phyloP scores from a whole-genome alignment of 2,888 invertebrate genomes.

The Hirtodrosophila alboralis region DNA sequence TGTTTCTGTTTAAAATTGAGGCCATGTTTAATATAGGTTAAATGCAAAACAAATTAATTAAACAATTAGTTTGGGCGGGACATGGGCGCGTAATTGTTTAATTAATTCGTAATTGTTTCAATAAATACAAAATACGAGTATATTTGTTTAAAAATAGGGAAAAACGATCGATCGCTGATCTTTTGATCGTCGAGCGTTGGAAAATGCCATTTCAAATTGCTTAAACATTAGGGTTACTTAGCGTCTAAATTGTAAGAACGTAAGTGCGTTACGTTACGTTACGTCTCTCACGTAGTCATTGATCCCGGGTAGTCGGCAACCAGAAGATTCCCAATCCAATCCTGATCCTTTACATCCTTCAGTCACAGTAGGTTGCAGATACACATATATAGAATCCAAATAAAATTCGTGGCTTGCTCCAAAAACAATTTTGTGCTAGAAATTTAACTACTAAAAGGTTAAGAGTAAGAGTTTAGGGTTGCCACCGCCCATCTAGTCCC shows the following conservation, averaged over 20 bases:
- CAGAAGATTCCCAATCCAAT: conserved; percentile 24
- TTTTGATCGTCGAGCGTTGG: too few species aligned
- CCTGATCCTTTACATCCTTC: conserved; percentile 52
- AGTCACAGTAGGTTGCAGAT: conserved; percentile 76
- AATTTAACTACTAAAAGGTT: conserved; percentile 60
- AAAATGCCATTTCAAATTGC: conserved; percentile 73
- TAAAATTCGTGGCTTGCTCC: conserved; percentile 17
- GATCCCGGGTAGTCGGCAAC: conserved; percentile 54
- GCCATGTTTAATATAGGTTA: conserved; percentile 65
- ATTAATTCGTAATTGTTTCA: conserved; percentile 80
- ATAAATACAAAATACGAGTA: conserved; percentile 68
- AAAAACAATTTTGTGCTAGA: conserved; percentile 59
- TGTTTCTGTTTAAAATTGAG: conserved; percentile 49
- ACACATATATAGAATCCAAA: too few species aligned
- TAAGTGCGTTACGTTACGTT: conserved; percentile 45
- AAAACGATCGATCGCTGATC: conserved; percentile 32
- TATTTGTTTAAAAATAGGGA: conserved; percentile 45
- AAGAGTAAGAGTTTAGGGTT: background rate
- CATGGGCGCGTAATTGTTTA: conserved; percentile 76
- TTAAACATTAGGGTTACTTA: conserved; percentile 40
- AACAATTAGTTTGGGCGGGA: conserved; percentile 71
- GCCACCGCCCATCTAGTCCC: conserved; percentile 88
- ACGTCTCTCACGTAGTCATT: conserved; percentile 46
- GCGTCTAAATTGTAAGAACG: conserved; percentile 38
- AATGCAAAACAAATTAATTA: conserved; percentile 82